phyloP scores from a whole-genome alignment of 2,113 vertebrate genomes.

The Hemiscyllium ocellatum region DNA sequence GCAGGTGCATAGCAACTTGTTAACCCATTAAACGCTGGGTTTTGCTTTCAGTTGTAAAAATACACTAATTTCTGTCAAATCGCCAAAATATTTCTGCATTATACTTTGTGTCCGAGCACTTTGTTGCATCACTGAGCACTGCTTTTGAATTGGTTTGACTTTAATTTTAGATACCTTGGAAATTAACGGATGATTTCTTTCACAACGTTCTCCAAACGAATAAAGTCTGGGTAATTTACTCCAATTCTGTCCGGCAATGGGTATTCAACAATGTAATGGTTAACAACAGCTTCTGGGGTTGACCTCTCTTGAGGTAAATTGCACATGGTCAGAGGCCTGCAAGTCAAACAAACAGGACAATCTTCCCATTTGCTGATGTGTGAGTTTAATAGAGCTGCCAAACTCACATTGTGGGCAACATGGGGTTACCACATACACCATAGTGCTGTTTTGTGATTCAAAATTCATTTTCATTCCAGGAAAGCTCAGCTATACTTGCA shows the following conservation, averaged over 20 bases:
- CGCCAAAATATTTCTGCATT: background rate
- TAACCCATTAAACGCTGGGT: background rate
- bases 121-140: background rate
- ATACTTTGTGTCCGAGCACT: background rate
- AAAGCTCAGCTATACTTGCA: background rate
- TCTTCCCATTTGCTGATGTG: background rate
- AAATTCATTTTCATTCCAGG: background rate
- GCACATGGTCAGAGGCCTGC: background rate
- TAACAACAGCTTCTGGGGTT: background rate
- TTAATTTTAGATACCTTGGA: background rate
- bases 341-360: background rate
- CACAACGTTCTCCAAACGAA: background rate
- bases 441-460: background rate
- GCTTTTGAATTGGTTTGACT: background rate
- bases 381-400: background rate
- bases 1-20: constrained; percentile 21
- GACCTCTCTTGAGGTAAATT: background rate
- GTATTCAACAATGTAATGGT: background rate
- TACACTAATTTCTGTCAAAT: background rate
- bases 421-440: background rate
- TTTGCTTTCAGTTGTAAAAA: background rate
- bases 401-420: background rate
- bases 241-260: background rate
- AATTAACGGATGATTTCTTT: background rate
- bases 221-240: background rate